These are phyloP conservation scores for Procambarus clarkii DNA, from an alignment of 1,140 invertebrate genomes.

Conservation along the genomic window DNA sequence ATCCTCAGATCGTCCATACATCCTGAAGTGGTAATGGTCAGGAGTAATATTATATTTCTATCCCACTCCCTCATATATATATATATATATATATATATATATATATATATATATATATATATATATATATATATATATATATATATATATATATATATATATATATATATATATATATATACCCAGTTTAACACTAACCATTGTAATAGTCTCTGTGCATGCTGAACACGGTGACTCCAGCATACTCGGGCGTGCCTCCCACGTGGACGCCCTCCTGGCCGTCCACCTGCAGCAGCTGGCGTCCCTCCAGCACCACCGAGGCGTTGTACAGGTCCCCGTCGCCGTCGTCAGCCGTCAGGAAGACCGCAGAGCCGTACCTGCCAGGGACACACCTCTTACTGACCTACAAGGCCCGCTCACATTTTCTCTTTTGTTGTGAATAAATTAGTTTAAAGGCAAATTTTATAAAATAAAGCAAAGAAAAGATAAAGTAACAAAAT, in stretches of 20 bases:
- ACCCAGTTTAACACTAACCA: constrained; percentile 78
- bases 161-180: no score
- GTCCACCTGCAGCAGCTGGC: constrained; percentile 93
- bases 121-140: no score
- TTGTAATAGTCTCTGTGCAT: constrained; percentile 95
- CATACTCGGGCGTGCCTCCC: constrained; percentile 95
- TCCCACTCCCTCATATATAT: not conserved
- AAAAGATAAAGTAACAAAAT: no score
- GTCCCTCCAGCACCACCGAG: constrained; percentile 91
- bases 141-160: no score
- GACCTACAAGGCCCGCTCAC: no score
- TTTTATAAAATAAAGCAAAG: no score
- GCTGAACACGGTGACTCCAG: constrained; percentile 91
- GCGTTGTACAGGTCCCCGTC: constrained; percentile 84
- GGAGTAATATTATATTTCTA: not conserved
- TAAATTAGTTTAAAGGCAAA: no score
- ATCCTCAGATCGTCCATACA: constrained; percentile 90
- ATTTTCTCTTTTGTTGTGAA: no score
- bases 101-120: no score
- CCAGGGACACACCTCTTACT: not conserved
- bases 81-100: no score
- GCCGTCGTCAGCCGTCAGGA: constrained; percentile 4
- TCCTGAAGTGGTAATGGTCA: constrained; percentile 77
- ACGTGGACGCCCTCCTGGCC: constrained; percentile 96
- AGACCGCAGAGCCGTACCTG: constrained; percentile 26